phyloP scores from a whole-genome alignment of 2,797 vertebrate genomes.

The Sebastes baramenuke region DNA sequence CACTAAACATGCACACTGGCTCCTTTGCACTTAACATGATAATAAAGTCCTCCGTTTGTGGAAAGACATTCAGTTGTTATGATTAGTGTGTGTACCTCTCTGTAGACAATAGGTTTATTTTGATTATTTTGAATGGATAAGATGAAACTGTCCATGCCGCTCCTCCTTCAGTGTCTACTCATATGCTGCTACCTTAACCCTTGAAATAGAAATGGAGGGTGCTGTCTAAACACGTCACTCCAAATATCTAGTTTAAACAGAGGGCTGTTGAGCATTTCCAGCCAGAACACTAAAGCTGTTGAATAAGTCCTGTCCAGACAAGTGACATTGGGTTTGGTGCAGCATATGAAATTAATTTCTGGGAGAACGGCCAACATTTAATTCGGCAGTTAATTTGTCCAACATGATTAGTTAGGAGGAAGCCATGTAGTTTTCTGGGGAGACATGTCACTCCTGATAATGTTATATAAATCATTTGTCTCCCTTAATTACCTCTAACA shows the following conservation, averaged over 20 bases:
- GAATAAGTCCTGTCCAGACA: background rate
- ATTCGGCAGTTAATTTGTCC: background rate
- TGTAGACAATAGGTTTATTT: background rate
- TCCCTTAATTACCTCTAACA: background rate
- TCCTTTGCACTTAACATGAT: constrained; percentile 14
- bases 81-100: background rate
- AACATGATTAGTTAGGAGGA: background rate
- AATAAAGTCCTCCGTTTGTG: constrained; percentile 73
- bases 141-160: background rate
- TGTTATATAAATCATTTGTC: background rate
- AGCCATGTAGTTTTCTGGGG: background rate
- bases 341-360: background rate
- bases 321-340: background rate
- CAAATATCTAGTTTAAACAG: background rate
- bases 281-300: background rate
- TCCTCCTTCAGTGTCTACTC: too few relatives aligned
- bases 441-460: background rate
- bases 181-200: background rate
- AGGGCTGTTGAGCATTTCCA: background rate
- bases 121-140: background rate
- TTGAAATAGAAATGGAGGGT: background rate
- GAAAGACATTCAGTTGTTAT: background rate
- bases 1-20: constrained; percentile 8
- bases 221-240: background rate
- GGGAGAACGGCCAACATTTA: background rate